phyloP scores from a whole-genome alignment of 2,888 invertebrate genomes.

The Apamea epomidion region DNA sequence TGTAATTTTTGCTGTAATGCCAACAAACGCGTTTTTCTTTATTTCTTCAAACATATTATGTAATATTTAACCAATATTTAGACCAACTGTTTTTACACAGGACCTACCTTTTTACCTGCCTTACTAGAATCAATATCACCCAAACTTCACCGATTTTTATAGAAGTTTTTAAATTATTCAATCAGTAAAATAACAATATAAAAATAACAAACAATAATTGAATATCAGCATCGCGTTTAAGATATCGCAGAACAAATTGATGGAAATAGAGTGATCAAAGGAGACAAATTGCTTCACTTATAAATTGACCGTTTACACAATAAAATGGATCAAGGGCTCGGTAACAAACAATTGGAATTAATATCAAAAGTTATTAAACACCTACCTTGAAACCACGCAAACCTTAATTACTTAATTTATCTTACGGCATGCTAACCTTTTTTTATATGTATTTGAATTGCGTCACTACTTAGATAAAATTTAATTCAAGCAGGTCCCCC shows the following conservation, averaged over 20 bases:
- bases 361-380: background rate
- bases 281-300: slow-evolving; percentile 22
- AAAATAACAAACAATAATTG: no score
- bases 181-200: no score
- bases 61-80: no score
- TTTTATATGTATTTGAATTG: background rate
- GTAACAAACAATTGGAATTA: background rate
- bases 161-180: background rate
- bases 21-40: no score
- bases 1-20: no score
- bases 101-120: background rate
- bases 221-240: background rate
- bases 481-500: no score
- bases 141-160: background rate
- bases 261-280: slow-evolving; percentile 6
- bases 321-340: slow-evolving; percentile 15
- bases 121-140: background rate
- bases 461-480: no score
- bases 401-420: slow-evolving; percentile 2
- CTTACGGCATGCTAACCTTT: no score
- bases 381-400: slow-evolving; percentile 1
- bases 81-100: background rate
- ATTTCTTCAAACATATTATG: no score
- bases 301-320: background rate
- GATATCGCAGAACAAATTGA: slow-evolving; percentile 13